Evolutionary conservation across 1,140 invertebrate species (phyloP).

Genomic region (Subanguina moxae): DNA sequence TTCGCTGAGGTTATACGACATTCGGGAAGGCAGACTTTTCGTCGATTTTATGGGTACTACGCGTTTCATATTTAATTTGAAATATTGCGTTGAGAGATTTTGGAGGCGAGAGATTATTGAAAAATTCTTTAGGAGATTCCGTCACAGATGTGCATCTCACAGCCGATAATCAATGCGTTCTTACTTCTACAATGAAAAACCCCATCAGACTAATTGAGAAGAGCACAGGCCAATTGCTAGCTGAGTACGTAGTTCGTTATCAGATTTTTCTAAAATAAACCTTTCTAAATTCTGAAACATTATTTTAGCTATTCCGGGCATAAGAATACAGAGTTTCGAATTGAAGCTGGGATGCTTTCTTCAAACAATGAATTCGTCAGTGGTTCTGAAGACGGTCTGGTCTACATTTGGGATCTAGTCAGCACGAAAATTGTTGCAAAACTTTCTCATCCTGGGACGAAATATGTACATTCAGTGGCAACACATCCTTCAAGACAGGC

Average conservation of each 20-base stretch:
- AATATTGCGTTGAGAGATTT: too few relatives aligned
- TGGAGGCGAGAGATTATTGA: background rate
- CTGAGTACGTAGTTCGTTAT: conserved; percentile 40
- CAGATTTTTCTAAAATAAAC: too few relatives aligned
- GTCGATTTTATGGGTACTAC: conserved; percentile 29
- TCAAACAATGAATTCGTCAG: conserved; percentile 41
- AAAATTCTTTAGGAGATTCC: conserved; percentile 23
- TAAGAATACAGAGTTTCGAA: conserved; percentile 34
- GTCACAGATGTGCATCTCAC: conserved; percentile 40
- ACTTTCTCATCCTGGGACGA: conserved; percentile 30
- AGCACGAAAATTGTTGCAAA: conserved; percentile 27
- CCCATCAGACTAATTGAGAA: conserved; percentile 36
- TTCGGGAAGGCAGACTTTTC: conserved; percentile 41
- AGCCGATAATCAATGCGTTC: conserved; percentile 43
- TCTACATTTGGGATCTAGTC: conserved; percentile 41
- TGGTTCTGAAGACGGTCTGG: conserved; percentile 37
- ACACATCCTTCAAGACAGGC: conserved; percentile 43
- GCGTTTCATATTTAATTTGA: too few relatives aligned
- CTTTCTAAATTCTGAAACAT: too few relatives aligned
- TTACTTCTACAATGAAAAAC: conserved; percentile 30
- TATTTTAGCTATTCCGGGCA: conserved; percentile 39
- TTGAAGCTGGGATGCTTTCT: conserved; percentile 35
- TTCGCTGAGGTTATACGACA: conserved; percentile 33
- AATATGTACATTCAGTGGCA: conserved; percentile 40
- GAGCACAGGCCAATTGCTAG: conserved; percentile 33